Conservation (phyloP, 2,113 vertebrate genomes). For the Cromileptes altivelis region DNA sequence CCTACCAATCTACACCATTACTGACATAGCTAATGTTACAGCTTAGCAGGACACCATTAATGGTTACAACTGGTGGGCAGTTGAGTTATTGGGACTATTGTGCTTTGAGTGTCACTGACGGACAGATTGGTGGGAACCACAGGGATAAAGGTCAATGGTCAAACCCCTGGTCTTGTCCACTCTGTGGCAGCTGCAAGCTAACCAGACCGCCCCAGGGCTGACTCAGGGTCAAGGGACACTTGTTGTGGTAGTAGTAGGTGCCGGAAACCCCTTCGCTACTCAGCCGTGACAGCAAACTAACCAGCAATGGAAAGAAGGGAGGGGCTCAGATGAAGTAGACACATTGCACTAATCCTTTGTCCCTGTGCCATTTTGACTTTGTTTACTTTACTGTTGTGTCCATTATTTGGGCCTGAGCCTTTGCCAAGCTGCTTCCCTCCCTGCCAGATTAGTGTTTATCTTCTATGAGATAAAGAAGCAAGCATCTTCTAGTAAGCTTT, state of each 20-base stretch:
- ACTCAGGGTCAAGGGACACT: constrained; percentile 22
- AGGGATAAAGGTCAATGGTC: constrained; percentile 72
- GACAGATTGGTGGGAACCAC: constrained; percentile 63
- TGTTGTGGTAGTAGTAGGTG: neutral
- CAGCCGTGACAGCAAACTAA: constrained; percentile 17
- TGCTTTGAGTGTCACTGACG: constrained; percentile 30
- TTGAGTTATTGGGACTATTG: constrained; percentile 71
- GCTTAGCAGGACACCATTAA: too few relatives aligned
- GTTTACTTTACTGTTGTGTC: constrained; percentile 13
- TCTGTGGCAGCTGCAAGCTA: constrained; percentile 68
- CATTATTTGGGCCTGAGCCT: neutral
- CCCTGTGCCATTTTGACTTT: constrained; percentile 9
- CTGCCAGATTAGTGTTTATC: constrained; percentile 12
- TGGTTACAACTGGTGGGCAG: neutral
- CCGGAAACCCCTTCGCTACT: neutral
- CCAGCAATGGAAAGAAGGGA: neutral
- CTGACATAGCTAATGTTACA: too few relatives aligned
- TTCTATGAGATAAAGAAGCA: constrained; percentile 21
- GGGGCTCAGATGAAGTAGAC: neutral
- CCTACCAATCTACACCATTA: too few relatives aligned
- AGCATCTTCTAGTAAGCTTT: constrained; percentile 20
- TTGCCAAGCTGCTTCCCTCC: neutral
- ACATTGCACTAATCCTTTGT: constrained; percentile 20
- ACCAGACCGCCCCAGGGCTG: constrained; percentile 46
- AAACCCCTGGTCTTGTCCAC: constrained; percentile 71